A percentile compares a stretch with the other conserved stretches of the same genome.
Evolutionary conservation across 2,888 invertebrate species (phyloP).

Genomic region (Chaitophorus viminalis): DNA sequence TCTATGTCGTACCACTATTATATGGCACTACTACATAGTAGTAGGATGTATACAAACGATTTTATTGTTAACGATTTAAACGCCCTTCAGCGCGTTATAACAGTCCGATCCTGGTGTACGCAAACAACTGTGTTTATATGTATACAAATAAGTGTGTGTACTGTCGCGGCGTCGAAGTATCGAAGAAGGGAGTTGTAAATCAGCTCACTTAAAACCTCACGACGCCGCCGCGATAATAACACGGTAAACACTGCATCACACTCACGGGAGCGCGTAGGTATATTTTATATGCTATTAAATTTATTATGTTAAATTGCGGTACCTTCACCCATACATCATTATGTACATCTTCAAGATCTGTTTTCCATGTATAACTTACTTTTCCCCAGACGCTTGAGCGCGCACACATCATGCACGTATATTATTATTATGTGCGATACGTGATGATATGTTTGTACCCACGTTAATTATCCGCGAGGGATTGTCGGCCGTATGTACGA

Average conservation of each 20-base stretch:
- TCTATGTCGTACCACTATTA: too few relatives aligned
- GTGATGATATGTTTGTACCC: too few relatives aligned
- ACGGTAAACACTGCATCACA: neutral
- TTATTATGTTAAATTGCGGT: neutral
- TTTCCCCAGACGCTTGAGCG: neutral
- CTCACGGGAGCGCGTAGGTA: neutral
- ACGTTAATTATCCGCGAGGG: neutral
- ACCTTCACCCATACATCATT: neutral
- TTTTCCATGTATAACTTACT: neutral
- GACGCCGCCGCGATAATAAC: neutral
- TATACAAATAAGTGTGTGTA: neutral
- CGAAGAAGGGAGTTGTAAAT: conserved; percentile 9
- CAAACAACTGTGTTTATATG: too few relatives aligned
- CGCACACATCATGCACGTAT: too few relatives aligned
- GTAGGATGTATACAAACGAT: too few relatives aligned
- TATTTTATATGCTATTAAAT: neutral
- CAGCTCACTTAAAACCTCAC: neutral
- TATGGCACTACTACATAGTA: too few relatives aligned
- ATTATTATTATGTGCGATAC: too few relatives aligned
- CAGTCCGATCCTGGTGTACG: too few relatives aligned
- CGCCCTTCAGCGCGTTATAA: too few relatives aligned
- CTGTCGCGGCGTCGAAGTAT: neutral
- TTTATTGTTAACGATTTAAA: too few relatives aligned
- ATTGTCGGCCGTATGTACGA: neutral
- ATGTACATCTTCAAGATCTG: neutral